Percentiles rank a stretch among this genome's conserved stretches.
Conservation (phyloP, 2,797 vertebrate species). For the Peromyscus attwateri region DNA sequence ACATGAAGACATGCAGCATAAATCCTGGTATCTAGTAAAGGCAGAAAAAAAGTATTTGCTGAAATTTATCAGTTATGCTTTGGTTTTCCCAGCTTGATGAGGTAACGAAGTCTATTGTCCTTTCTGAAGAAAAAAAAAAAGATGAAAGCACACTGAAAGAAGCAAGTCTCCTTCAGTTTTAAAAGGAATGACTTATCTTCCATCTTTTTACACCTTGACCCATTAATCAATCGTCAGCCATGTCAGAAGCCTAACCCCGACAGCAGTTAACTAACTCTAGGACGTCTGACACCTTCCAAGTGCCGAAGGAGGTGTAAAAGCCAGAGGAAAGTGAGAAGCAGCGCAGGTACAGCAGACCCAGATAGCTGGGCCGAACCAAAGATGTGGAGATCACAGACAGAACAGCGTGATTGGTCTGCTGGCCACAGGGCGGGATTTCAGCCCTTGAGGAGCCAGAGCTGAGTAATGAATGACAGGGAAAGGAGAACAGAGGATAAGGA, state of each 20-base stretch:
- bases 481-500: constrained; percentile 51
- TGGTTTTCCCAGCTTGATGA: constrained; percentile 61
- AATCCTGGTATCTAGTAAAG: constrained; percentile 33
- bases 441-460: constrained; percentile 22
- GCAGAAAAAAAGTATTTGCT: constrained; percentile 53
- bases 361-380: constrained; percentile 73
- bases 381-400: neutral
- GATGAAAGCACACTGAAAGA: constrained; percentile 52
- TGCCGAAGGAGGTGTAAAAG: constrained; percentile 76
- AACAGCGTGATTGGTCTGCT: neutral
- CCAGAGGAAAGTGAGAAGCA: constrained; percentile 75
- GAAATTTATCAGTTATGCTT: constrained; percentile 50
- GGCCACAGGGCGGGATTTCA: constrained; percentile 55
- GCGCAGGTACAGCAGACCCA: constrained; percentile 50
- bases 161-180: constrained; percentile 61
- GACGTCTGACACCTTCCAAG: constrained; percentile 79
- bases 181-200: constrained; percentile 66
- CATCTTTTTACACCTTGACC: constrained; percentile 65
- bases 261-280: constrained; percentile 70
- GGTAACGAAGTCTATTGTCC: constrained; percentile 2
- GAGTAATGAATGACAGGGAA: constrained; percentile 62
- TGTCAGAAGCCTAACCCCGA: constrained; percentile 62
- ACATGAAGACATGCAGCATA: constrained; percentile 28
- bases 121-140: neutral
- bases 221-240: constrained; percentile 69